These are phyloP conservation scores for Stictonetta naevosa DNA, from an alignment of 2,113 vertebrate genomes.

Conservation along the genomic window DNA sequence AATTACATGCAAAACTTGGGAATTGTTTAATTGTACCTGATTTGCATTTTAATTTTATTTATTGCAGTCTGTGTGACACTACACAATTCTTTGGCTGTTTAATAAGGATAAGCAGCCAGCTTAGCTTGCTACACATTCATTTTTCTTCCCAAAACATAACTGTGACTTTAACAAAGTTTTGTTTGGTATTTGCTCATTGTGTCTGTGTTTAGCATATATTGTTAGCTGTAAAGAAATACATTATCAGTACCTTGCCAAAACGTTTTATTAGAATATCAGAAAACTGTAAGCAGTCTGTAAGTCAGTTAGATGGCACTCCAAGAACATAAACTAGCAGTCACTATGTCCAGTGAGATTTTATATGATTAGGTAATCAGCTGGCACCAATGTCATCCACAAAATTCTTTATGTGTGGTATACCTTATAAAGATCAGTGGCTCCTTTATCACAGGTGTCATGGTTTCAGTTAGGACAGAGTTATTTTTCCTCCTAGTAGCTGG, in stretches of 20 bases:
- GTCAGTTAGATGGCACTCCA: slow-evolving; percentile 32
- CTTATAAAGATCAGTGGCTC: neutral
- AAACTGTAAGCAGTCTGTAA: neutral
- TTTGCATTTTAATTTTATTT: slow-evolving; percentile 12
- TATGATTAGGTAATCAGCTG: neutral
- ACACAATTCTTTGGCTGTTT: neutral
- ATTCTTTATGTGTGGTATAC: neutral
- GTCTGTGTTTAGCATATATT: neutral
- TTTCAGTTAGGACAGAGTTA: too few species aligned
- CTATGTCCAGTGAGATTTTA: neutral
- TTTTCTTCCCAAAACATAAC: neutral
- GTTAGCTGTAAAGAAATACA: neutral
- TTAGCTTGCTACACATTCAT: neutral
- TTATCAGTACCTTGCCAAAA: neutral
- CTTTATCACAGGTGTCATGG: neutral
- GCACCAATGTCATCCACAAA: neutral
- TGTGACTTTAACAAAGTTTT: neutral
- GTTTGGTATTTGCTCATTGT: neutral
- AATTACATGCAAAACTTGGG: neutral
- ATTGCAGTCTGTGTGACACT: neutral
- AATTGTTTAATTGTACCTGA: neutral
- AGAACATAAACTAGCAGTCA: neutral
- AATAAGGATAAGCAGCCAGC: neutral
- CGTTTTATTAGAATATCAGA: neutral
- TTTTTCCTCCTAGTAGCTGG: too few species aligned